Base-by-base conservation (phyloP, 2,888 invertebrate genomes). In the Meiosimyza platycephala region DNA sequence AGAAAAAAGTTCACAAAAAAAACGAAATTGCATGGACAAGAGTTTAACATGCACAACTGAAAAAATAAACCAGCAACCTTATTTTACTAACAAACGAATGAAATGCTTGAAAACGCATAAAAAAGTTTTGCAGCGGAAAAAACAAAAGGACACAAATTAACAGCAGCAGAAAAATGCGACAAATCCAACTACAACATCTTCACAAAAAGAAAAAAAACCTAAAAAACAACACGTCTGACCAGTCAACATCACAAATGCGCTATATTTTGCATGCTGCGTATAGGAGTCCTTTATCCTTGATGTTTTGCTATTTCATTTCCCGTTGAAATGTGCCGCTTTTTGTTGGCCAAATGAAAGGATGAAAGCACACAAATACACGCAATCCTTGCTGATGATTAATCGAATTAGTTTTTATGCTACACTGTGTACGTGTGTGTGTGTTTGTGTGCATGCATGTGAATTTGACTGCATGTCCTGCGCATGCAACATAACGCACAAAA, bases 371-470 rank as follows among this genome's bases (percentile, higher is more conserved):
- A 47, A 40, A n/a, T 15, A 55, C 15, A 54, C 66, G 51, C 63
- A 55, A 60, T 66, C 65, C 50, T 65, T 65, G 71, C 76, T 78
- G 78, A 76, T 79, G 79, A 79, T 79, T 79, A 79, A 79, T 79
- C 78, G 79, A 78, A 79, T 79, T 79, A 77, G 76, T 79, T 77
- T 79, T 78, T 75, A 33, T 52, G 55, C 73, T 76, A 48, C 74
- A 72, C 72, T 66, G 62, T 55, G 71, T 52, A 48, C 6, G 51
- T 57, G 50, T 60, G 40, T 47, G 50, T 47, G 28, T 57, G 60
- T 63, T 59, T 50, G 11, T 60, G 47, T 64, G 55, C 69, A 76
- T 81, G 82, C 81, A 81, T 82, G 82, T 81, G 40, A 40, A 40
- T 40, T 40, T 40, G 76, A 77, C 72, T 72, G 67, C 67, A 70